These are phyloP conservation scores for Alexandromys fortis DNA, from an alignment of 2,113 vertebrate species.

Conservation along the genomic window DNA sequence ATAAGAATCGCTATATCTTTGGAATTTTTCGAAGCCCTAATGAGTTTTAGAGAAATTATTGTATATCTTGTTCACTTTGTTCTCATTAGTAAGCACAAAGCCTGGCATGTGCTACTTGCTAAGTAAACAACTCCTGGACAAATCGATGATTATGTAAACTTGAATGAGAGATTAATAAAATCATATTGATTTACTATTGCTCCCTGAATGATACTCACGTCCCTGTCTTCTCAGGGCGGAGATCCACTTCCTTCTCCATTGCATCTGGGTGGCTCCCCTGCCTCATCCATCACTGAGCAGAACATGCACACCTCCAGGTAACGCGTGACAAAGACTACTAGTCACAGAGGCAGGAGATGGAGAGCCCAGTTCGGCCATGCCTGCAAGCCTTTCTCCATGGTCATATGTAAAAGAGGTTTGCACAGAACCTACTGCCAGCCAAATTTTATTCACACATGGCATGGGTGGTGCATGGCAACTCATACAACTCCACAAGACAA, in stretches of 20 bases:
- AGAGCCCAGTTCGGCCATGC: no score
- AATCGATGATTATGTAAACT: slow-evolving; percentile 53
- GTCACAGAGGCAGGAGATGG: not conserved
- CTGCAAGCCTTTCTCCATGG: not conserved
- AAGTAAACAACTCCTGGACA: slow-evolving; percentile 64
- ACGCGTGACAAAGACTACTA: not conserved
- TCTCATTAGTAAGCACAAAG: slow-evolving; percentile 65
- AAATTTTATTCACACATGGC: not conserved
- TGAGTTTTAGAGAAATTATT: slow-evolving; percentile 71
- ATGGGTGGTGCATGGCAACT: not conserved
- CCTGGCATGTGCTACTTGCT: slow-evolving; percentile 35
- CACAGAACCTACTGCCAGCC: not conserved
- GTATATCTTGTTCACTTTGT: slow-evolving; percentile 67
- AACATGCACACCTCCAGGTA: not conserved
- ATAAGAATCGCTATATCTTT: slow-evolving; percentile 67
- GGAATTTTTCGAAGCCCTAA: slow-evolving; percentile 67
- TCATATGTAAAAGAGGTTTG: not conserved
- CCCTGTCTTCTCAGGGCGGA: not conserved
- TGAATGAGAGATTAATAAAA: slow-evolving; percentile 47
- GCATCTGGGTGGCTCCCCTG: not conserved
- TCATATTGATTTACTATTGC: slow-evolving; percentile 1
- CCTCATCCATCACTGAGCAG: not conserved
- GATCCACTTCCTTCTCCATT: not conserved
- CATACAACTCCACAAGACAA: slow-evolving; percentile 9
- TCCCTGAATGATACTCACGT: not conserved